Conservation (phyloP, 2,113 vertebrate genomes). For the Peromyscus polionotus region DNA sequence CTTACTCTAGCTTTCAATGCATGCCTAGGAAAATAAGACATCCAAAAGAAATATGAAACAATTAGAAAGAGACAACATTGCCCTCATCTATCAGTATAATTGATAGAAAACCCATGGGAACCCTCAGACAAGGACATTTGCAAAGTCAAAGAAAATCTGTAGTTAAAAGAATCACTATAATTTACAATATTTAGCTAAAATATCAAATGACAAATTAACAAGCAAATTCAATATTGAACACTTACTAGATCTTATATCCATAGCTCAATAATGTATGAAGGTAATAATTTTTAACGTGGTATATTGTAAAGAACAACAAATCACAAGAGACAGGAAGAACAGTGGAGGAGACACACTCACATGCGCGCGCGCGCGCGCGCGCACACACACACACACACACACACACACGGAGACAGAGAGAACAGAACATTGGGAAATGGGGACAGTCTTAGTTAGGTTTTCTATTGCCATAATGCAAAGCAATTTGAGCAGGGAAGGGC, state of each 20-base stretch:
- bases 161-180: not conserved
- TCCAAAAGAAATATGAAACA: not conserved
- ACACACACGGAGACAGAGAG: not conserved
- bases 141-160: constrained; percentile 12
- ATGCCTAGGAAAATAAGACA: constrained; percentile 20
- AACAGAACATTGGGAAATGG: not conserved
- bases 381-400: not conserved
- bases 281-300: not conserved
- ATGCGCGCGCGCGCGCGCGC: not conserved
- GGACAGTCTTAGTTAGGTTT: not conserved
- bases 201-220: constrained; percentile 39
- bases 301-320: not conserved
- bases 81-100: not conserved
- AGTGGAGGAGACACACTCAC: accelerated
- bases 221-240: not conserved
- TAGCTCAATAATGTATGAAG: constrained; percentile 5
- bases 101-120: constrained; percentile 7
- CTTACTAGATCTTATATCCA: not conserved
- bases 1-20: not conserved
- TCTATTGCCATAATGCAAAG: not conserved
- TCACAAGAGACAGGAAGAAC: not conserved
- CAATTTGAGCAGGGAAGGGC: not conserved
- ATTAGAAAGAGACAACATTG: not conserved
- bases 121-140: constrained; percentile 17
- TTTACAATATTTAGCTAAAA: not conserved